phyloP scores from a whole-genome alignment of 2,888 invertebrate species.

The Calameuta idolon region DNA sequence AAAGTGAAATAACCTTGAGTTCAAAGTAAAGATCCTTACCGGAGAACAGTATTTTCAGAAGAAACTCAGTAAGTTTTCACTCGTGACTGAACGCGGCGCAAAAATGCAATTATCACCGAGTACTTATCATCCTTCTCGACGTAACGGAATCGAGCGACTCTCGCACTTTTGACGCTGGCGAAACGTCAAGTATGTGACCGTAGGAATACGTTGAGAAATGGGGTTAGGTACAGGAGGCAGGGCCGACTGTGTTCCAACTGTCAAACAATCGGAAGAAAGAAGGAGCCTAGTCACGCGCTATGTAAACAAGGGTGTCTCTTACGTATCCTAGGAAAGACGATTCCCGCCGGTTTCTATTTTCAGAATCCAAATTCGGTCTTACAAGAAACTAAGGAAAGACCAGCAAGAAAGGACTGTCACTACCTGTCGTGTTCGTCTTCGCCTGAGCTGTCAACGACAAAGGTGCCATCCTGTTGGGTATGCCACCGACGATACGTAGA shows the following conservation, averaged over 20 bases:
- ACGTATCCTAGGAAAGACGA: background rate
- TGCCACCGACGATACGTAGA: constrained; percentile 27
- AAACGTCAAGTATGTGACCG: background rate
- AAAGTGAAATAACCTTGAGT: background rate
- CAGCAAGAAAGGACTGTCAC: constrained; percentile 4
- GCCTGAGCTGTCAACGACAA: constrained; percentile 13
- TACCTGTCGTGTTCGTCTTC: constrained; percentile 23
- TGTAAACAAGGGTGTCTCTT: background rate
- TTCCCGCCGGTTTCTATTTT: background rate
- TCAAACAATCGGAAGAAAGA: background rate
- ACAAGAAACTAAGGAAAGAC: background rate
- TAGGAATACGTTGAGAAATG: background rate
- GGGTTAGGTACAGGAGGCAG: background rate
- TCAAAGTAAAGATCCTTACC: background rate
- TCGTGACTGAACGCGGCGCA: background rate
- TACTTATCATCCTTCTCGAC: background rate
- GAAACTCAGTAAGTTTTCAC: background rate
- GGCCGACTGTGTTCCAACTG: background rate
- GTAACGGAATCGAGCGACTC: background rate
- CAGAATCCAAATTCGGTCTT: background rate
- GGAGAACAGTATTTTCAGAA: background rate
- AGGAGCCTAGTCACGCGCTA: background rate
- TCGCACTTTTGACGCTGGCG: background rate
- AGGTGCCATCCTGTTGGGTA: constrained; percentile 22
- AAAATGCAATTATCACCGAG: background rate